phyloP scores from a whole-genome alignment of 2,888 invertebrate genomes.

The Allygus modestus region DNA sequence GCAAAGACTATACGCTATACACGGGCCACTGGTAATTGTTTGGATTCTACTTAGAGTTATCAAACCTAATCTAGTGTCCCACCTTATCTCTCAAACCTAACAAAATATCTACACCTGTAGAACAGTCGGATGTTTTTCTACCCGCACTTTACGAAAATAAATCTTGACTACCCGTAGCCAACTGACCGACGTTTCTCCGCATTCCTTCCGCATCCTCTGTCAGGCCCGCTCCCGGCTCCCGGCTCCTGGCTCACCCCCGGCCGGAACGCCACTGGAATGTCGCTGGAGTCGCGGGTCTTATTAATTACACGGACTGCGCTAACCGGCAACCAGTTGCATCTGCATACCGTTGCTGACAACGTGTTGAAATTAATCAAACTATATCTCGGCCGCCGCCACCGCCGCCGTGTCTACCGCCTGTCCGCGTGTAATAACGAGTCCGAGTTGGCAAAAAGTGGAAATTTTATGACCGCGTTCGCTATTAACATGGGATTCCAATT shows the following conservation, averaged over 20 bases:
- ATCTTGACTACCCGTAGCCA: neutral
- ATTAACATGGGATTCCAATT: conserved; percentile 32
- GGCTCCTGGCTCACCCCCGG: neutral
- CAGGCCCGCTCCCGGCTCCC: neutral
- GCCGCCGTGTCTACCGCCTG: neutral
- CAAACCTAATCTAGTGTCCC: no score
- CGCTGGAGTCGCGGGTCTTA: neutral
- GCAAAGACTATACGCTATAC: no score
- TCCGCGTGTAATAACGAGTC: neutral
- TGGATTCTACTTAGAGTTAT: no score
- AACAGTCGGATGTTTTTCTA: no score
- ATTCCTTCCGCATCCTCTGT: neutral
- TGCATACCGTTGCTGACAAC: conserved; percentile 29
- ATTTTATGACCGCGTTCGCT: neutral
- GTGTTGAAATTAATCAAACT: conserved; percentile 41
- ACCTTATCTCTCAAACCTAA: no score
- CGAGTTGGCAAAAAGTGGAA: conserved; percentile 25
- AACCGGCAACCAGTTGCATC: conserved; percentile 25
- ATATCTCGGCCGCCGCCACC: neutral
- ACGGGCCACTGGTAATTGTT: no score
- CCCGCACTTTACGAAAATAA: no score
- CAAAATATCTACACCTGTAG: no score
- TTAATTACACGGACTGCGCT: conserved; percentile 2
- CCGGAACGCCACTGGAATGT: neutral
- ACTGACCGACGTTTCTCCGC: neutral